Base-by-base conservation (phyloP, 1,140 invertebrate genomes). In the Homalodisca vitripennis region DNA sequence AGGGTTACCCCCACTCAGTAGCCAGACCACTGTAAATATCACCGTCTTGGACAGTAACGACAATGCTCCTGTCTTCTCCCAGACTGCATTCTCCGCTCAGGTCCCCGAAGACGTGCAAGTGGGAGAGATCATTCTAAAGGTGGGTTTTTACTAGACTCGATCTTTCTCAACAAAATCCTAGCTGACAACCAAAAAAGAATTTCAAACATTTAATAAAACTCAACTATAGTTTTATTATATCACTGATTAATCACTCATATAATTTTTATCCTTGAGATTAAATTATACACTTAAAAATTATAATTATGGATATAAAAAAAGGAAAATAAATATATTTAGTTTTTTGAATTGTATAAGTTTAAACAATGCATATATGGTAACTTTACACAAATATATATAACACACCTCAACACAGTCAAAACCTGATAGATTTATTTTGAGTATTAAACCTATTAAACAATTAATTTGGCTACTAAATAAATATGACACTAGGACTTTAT, bases 1-100 rank as follows among this genome's bases (percentile, higher is more conserved):
- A 2, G 95, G 91, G n/a, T 83, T 84, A 12, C 94, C 94, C 3
- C 92, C 94, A 14, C 82, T 97, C 1, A 92, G 88, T 73, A 93
- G 92, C 77, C 88, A 92, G 70, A 91, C 92, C 0, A 89, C 88
- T 17, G 86, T 96, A 2, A 95, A 97, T 76, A 90, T 98, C 51
- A 88, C 91, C 0, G 85, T 98, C 1, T 82, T 84, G 3, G 95
- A 98, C 80, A 88, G 89, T 72, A 98, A 98, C 77, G 95, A 98
- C 76, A 97, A 97, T 79, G 82, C 87, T 12, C 95, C 95, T 1
- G n/a, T 87, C 46, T 97, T 97, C 78, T 84, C 83, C 51, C 92
- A 94, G 78, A 82, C 86, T 34, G 85, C 89, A 0, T 98, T 97
- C 77, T 87, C 86, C 53, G 87, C 92, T 6, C 82, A 87, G 47